Evolutionary conservation across 2,888 invertebrate species (phyloP), one percentile per base, ranked within the genome.

Genomic region (Pseudoips prasinana): DNA sequence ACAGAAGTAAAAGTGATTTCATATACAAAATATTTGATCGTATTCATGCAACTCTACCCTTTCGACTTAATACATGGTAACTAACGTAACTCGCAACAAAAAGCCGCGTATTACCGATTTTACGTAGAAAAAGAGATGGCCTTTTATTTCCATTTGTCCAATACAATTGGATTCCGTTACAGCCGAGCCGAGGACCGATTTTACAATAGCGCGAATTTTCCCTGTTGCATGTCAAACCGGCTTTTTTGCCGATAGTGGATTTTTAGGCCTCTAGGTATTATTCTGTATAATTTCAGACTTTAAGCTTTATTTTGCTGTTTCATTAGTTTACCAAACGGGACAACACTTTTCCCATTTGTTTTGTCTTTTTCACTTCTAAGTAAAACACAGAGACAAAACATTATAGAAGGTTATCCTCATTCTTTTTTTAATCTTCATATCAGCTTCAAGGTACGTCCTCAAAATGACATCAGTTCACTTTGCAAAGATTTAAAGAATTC

Each of bases 111-210:
- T 60, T 51, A 52, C 49, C 47, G 48, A 49, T 59, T 54, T 54
- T 57, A 48, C 38, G 49, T 46, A 56, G 46, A 58, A 56, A 64
- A 57, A 48, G 49, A 45, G 46, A 26, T 39, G 46, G 45, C 42
- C 38, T 57, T 55, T 55, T 60, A 51, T 62, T 62, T 57, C 41
- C 50, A 46, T 58, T 51, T 61, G 48, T 48, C 51, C 53, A 48
- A 51, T 57, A 56, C 56, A 54, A 67, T 68, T 59, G 64, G 66
- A 64, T 68, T 64, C 59, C 58, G 56, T 49, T 33, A 48, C 55
- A 39, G 43, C 48, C 38, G 42, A 47, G 39, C 30, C 46, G 39
- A 47, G 45, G 48, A 42, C 51, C 46, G 43, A 46, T 62, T 65
- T 59, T 52, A 60, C 61, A 61, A 61, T 61, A 64, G 53, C 58